These are phyloP conservation scores for Loxodonta africana DNA, from an alignment of 2,113 vertebrate species.

Conservation along the genomic window DNA sequence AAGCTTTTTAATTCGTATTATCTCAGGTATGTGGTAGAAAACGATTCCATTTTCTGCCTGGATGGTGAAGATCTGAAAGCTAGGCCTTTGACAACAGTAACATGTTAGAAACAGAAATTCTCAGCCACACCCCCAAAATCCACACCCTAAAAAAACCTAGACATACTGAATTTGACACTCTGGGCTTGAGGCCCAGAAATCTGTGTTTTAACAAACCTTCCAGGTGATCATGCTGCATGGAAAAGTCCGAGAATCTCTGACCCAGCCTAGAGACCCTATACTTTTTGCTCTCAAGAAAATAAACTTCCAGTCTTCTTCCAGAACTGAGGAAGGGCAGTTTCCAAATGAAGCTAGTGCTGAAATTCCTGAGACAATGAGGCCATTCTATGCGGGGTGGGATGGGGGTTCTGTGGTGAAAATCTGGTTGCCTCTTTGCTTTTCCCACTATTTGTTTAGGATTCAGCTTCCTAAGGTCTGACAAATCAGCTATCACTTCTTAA, in stretches of 20 bases:
- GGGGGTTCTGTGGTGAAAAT: fast-evolving
- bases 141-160: no score
- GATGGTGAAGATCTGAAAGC: neutral
- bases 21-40: neutral
- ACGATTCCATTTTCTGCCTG: neutral
- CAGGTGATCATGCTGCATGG: neutral
- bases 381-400: no score
- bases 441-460: neutral
- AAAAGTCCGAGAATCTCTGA: neutral
- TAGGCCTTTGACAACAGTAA: neutral
- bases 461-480: neutral
- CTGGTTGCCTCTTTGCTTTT: neutral
- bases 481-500: neutral
- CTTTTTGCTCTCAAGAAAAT: neutral
- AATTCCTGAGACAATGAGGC: neutral
- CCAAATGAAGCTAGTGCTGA: neutral
- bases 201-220: neutral
- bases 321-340: neutral
- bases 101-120: neutral
- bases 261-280: neutral
- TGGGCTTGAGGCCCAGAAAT: no score
- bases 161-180: neutral
- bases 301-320: neutral
- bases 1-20: neutral
- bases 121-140: no score